Base-by-base conservation (phyloP, 2,888 invertebrate genomes). In the Cataglyphis rosenhaueri region DNA sequence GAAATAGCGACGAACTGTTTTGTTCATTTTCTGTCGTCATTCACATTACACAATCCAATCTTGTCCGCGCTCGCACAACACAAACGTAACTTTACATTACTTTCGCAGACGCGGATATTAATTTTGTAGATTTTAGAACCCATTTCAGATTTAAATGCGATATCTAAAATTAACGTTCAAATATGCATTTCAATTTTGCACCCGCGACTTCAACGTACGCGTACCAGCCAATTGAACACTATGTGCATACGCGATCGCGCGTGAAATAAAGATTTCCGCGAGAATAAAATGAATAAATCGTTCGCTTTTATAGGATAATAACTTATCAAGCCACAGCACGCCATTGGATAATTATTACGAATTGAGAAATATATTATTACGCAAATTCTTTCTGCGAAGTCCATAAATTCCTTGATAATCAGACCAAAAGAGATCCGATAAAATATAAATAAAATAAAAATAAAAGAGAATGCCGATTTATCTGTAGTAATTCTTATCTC, bases 131-230 rank as follows among this genome's bases (percentile, higher is more conserved):
- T 32, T 78, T 78, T 78, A 68, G 18, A 57, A 44, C 5, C 8
- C 57, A 66, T 32, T 70, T 29, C 32, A 48, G 44, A 10, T 59
- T 79, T 70, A 79, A 78, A 48, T 41, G 44, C 32, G 78, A 29
- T 78, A 59, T 59, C 68, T 68, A 59, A 70, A 79, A 70, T 70
- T 78, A 55, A 78, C 57, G 68, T 41, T 68, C 25, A 48, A 61
- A 70, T 68, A 68, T 35, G 12, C 35, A 25, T 44, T 70, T 35
- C 21, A 57, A 65, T 57, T 41, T 68, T 44, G 32, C 68, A 21
- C 6, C 6, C 57, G 44, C 38, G 18, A 48, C 21, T 70, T 70
- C 52, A 52, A 52, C 66, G 18, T 44, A 61, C 18, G n/a, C 21
- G 65, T 18, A 59, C 18, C 8, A 15, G 5, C 21, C 10, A 21